Evolutionary conservation across 1,140 invertebrate genomes (phyloP).

Genomic region (Pantala flavescens): DNA sequence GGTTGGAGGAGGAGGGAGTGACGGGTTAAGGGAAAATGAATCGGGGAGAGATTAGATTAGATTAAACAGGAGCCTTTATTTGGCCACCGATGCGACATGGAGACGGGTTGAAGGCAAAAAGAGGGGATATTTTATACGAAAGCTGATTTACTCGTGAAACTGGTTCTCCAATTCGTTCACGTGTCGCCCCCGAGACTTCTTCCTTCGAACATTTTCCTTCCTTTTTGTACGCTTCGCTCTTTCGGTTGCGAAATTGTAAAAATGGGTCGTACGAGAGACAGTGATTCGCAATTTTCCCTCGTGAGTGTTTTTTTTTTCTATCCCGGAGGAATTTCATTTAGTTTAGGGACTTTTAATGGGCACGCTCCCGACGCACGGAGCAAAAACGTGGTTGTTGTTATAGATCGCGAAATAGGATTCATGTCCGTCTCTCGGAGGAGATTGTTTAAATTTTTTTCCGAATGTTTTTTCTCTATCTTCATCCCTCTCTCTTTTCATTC

Average conservation of each 20-base stretch:
- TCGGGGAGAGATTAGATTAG: constrained; percentile 8
- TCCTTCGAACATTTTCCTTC: neutral
- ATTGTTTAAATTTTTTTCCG: too few relatives aligned
- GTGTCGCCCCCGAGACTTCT: neutral
- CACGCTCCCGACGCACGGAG: neutral
- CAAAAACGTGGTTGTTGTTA: neutral
- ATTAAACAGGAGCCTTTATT: neutral
- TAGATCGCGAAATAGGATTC: neutral
- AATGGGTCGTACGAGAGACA: neutral
- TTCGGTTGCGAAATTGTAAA: neutral
- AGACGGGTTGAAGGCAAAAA: neutral
- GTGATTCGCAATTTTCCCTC: neutral
- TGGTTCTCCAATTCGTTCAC: neutral
- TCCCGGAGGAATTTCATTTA: neutral
- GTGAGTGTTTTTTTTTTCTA: neutral
- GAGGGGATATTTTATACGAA: neutral
- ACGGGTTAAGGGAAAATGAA: neutral
- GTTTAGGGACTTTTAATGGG: neutral
- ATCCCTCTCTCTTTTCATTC: too few relatives aligned
- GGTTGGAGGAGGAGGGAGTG: neutral
- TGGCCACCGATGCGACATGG: neutral
- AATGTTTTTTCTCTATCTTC: too few relatives aligned
- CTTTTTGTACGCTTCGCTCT: neutral
- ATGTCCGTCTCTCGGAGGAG: neutral
- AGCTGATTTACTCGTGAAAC: neutral